phyloP scores from a whole-genome alignment of 2,113 vertebrate species.

The Myrmecophaga tridactyla region DNA sequence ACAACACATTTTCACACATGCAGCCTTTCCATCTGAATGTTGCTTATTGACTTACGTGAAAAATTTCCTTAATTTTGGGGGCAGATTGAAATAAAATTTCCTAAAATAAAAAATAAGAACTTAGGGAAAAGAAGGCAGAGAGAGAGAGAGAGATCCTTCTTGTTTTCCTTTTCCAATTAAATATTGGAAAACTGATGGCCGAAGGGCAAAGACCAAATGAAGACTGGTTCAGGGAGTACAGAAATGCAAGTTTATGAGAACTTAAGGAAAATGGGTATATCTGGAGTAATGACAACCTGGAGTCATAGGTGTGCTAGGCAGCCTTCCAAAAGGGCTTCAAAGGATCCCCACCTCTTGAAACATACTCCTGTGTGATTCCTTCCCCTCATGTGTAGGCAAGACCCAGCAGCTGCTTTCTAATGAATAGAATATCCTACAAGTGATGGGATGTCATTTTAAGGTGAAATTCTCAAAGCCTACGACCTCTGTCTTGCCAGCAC shows the following conservation, averaged over 20 bases:
- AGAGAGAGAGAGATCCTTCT: rapidly evolving
- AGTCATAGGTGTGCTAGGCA: neutral
- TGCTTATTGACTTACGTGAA: rapidly evolving
- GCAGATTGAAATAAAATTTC: neutral
- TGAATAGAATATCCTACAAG: neutral
- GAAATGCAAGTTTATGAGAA: neutral
- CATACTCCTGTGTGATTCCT: rapidly evolving
- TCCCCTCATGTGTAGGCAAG: neutral
- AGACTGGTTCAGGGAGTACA: neutral
- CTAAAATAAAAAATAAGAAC: neutral
- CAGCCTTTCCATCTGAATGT: neutral
- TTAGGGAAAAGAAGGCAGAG: neutral
- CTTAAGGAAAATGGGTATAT: neutral
- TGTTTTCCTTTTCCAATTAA: neutral
- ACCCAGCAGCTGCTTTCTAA: neutral
- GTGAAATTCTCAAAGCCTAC: no score
- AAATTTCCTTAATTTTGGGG: neutral
- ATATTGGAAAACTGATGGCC: no score
- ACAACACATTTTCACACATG: rapidly evolving
- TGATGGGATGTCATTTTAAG: neutral
- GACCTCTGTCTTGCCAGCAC: neutral
- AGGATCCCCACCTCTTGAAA: rapidly evolving
- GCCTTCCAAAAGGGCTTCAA: neutral
- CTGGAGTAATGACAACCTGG: neutral
- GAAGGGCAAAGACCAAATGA: neutral